Conservation (phyloP, 2,888 invertebrate genomes). For the Eupsilia transversa region DNA sequence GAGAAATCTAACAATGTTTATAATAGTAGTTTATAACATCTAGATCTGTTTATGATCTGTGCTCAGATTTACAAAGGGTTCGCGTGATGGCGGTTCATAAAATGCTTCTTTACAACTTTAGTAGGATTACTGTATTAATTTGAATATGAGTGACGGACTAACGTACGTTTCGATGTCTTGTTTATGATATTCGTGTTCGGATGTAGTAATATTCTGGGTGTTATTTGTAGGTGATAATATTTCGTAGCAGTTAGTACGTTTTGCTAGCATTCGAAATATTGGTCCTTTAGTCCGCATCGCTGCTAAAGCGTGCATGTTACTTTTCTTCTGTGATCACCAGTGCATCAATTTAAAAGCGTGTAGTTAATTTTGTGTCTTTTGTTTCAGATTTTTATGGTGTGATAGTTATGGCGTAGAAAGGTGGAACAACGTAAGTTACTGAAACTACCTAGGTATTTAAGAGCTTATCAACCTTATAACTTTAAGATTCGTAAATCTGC, state of each 20-base stretch:
- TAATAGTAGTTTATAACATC: conserved; percentile 54
- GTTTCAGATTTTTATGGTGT: conserved; percentile 78
- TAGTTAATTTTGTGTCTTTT: conserved; percentile 28
- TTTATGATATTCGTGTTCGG: conserved; percentile 62
- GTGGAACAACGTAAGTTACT: conserved; percentile 78
- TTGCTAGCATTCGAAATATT: conserved; percentile 20
- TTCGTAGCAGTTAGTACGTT: background rate
- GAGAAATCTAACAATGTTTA: conserved; percentile 59
- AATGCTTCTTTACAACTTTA: conserved; percentile 63
- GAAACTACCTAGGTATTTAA: background rate
- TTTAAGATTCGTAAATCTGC: background rate
- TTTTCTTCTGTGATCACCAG: background rate
- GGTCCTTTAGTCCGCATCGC: background rate
- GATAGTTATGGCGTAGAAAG: conserved; percentile 73
- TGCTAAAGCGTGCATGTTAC: too few species aligned
- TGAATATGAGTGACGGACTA: conserved; percentile 66
- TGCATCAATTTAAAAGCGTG: too few species aligned
- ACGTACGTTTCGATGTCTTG: conserved; percentile 46
- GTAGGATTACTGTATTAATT: conserved; percentile 67
- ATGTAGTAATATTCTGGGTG: conserved; percentile 30
- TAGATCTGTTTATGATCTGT: conserved; percentile 64
- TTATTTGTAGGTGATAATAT: conserved; percentile 38
- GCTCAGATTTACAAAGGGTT: conserved; percentile 62
- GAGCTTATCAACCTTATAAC: background rate
- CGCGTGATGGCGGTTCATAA: conserved; percentile 66